Base-by-base conservation (phyloP, 2,113 vertebrate genomes). In the Bos taurus region DNA sequence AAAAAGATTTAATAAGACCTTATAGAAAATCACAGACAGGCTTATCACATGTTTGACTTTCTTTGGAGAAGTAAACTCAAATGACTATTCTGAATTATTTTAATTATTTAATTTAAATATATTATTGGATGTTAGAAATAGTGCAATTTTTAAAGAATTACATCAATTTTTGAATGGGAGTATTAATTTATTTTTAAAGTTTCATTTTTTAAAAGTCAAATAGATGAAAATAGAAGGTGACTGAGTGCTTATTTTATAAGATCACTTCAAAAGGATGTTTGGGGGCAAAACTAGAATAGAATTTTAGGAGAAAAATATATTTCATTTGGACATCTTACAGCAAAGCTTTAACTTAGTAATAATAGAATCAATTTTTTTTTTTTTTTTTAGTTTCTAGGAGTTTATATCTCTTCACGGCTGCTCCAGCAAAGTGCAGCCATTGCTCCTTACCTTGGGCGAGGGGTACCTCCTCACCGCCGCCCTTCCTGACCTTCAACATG, bases 161-260 rank as follows among this genome's bases (percentile, higher is more conserved):
- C 4, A 59, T 71, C 46, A 30, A 54, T 1, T 81, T 88, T 84
- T 71, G 0, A 10, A n/a, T 26, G 0, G 7, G 5, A 82, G 3
- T 30, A 81, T 90, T 87, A 25, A 59, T n/a, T 77, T 16, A 88
- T 90, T 91, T 90, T 56, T 48, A 26, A 67, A 33, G 28, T 89
- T 94, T 43, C 25, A 78, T 9, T 71, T 94, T 46, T 74, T 64
- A 77, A 81, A 52, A 81, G 62, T 62, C 28, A 93, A 56, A 10
- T 71, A 67, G 67, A 52, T 28, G 17, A 21, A 92, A 84, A 56
- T 52, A 43, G 19, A 50, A 43, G 13, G 9, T 64, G 8, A 57
- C 33, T 19, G 19, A 85, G 13, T 88, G 33, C 6, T 30, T 71
- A 59, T 77, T 85, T 86, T 67, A 48, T 2, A 85, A 40, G 26